These are phyloP conservation scores for Acanthornis magna DNA, from an alignment of 2,797 vertebrate genomes.

Conservation along the genomic window DNA sequence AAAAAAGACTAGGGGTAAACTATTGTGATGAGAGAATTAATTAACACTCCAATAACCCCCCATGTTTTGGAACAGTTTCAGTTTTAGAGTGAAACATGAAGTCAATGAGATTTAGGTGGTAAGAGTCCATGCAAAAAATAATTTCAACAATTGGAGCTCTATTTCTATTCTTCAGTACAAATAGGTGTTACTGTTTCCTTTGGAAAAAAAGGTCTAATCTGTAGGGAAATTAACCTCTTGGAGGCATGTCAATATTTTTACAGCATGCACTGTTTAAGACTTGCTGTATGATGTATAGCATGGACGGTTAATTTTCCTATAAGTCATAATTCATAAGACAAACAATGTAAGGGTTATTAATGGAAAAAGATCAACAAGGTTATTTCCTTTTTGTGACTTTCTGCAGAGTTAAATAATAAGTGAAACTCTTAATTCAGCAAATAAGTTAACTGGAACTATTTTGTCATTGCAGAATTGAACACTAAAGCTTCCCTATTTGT, in stretches of 20 bases:
- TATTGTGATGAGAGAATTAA: not conserved
- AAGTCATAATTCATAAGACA: slow-evolving; percentile 58
- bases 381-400: slow-evolving; percentile 52
- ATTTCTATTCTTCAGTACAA: not conserved
- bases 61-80: not conserved
- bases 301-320: slow-evolving; percentile 46
- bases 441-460: slow-evolving; percentile 27
- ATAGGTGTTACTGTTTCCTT: slow-evolving; percentile 45
- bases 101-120: not conserved
- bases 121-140: not conserved
- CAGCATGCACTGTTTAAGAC: slow-evolving; percentile 22
- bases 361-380: slow-evolving; percentile 46
- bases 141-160: not conserved
- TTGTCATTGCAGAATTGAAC: not conserved
- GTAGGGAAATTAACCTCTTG: slow-evolving; percentile 32
- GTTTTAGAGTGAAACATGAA: not conserved
- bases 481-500: not conserved
- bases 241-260: slow-evolving; percentile 50
- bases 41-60: not conserved
- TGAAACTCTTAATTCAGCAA: slow-evolving; percentile 58
- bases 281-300: slow-evolving; percentile 26
- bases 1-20: not conserved
- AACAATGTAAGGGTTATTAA: slow-evolving; percentile 55
- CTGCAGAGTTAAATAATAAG: slow-evolving; percentile 47
- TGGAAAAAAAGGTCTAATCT: slow-evolving; percentile 38